These are phyloP conservation scores for Sminthurides bifidus DNA, from an alignment of 1,140 invertebrate genomes.

Conservation along the genomic window DNA sequence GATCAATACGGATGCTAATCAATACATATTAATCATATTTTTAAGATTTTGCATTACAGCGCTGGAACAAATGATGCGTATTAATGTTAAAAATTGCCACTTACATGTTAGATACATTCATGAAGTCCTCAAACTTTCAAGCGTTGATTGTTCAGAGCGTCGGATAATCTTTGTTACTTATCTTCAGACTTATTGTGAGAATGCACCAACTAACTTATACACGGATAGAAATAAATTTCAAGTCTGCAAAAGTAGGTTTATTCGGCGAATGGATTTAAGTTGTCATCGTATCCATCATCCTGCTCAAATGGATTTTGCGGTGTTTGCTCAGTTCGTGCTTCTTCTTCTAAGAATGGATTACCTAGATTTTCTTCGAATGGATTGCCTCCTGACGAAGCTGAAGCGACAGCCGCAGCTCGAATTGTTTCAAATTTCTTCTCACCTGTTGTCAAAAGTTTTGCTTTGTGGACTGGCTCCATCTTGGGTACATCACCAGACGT, in stretches of 20 bases:
- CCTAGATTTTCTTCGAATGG: constrained; percentile 30
- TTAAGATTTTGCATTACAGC: too few relatives aligned
- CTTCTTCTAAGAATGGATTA: constrained; percentile 26
- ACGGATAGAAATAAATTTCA: too few relatives aligned
- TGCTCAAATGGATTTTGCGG: constrained; percentile 32
- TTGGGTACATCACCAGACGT: background rate
- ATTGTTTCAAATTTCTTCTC: background rate
- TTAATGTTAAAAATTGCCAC: too few relatives aligned
- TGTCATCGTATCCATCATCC: constrained; percentile 31
- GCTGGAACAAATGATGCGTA: too few relatives aligned
- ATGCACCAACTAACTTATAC: too few relatives aligned
- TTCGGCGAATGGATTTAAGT: constrained; percentile 30
- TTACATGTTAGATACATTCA: too few relatives aligned
- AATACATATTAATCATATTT: too few relatives aligned
- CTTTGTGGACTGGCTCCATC: background rate
- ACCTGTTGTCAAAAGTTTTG: background rate
- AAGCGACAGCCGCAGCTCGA: background rate
- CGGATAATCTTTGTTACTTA: too few relatives aligned
- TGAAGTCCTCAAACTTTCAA: too few relatives aligned
- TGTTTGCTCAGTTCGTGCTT: background rate
- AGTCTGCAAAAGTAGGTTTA: background rate
- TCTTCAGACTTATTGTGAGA: too few relatives aligned
- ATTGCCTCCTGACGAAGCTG: constrained; percentile 10
- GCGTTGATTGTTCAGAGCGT: too few relatives aligned
- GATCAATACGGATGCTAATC: too few relatives aligned